Evolutionary conservation across 2,113 vertebrate species (phyloP), one percentile per base, ranked within the genome.

Genomic region (Mellivora capensis): DNA sequence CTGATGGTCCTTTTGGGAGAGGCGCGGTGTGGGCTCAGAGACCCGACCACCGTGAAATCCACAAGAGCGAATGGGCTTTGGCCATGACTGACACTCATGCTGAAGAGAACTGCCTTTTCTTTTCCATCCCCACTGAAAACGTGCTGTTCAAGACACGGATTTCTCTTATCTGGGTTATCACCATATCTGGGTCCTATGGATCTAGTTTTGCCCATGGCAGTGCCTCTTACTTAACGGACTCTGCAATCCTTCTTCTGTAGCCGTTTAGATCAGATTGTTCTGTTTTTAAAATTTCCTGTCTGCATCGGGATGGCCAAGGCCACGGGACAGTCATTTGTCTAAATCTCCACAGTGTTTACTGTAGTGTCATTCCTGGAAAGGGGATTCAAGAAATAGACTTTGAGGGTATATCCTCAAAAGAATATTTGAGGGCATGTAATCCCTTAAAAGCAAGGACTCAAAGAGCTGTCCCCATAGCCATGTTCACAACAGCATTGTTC

Each of bases 81-180:
- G 23, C 67, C 52, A 9, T 3, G 1, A 23, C 27, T 15, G 6
- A 74, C 18, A 39, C 59, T 12, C 5, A 7, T 0, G 57, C 15
- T 47, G 27, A 62, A 81, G 42, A 31, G 79, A 67, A 57, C 25
- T 18, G 44, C 62, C 61, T 39, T 64, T 44, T 76, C 54, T 57
- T 69, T 49, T 62, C 17, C n/a, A 2, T 49, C 7, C 31, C 37
- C 17, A n/a, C 15, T 1, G 25, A 54, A 2, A 62, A 0, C 74
- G 6, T 1, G 0, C 17, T 57, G 2, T 2, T 42, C 44, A 62
- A 61, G 81, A 52, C 12, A 7, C 0, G 12, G 12, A 12, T 34
- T 59, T 83, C 62, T 64, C 82, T 39, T 20, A 11, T 12, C 85
- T 27, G 25, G 61, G 34, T n/a, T 29, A 12, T 37, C 29, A 6